Conservation (phyloP, 2,113 vertebrate species). For the Sceloporus undulatus region DNA sequence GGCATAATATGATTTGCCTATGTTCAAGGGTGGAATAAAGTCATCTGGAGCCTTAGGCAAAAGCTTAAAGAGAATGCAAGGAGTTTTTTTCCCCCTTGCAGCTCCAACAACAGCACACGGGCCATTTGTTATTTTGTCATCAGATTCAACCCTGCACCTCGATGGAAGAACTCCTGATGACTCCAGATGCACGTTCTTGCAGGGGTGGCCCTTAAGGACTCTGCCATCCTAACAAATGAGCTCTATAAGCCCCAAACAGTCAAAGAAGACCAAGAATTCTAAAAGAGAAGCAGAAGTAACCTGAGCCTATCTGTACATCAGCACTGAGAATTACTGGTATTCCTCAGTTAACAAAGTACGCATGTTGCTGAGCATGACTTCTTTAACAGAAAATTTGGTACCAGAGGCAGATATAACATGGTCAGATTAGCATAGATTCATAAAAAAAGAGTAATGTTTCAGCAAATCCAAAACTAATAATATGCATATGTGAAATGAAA, state of each 20-base stretch:
- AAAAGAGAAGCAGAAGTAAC: background rate
- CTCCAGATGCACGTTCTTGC: background rate
- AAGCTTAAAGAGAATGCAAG: background rate
- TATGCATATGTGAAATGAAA: too few relatives aligned
- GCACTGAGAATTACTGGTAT: background rate
- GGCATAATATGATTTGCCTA: constrained; percentile 7
- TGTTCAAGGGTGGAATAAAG: constrained; percentile 18
- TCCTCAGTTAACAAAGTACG: too few relatives aligned
- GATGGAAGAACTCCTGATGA: background rate
- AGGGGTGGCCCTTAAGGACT: background rate
- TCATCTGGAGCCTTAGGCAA: background rate
- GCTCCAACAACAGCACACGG: background rate
- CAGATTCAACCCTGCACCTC: background rate
- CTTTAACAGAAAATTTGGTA: too few relatives aligned
- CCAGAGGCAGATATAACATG: background rate
- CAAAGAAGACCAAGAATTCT: background rate
- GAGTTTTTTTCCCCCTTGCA: background rate
- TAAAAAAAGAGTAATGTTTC: too few relatives aligned
- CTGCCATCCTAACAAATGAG: background rate
- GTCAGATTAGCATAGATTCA: too few relatives aligned
- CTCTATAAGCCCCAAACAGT: background rate
- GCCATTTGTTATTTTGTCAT: constrained; percentile 8
- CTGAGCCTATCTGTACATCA: background rate
- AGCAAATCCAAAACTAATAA: too few relatives aligned
- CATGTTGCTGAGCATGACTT: too few relatives aligned